phyloP scores from a whole-genome alignment of 2,888 invertebrate genomes.

The Melinopterus prodromus region DNA sequence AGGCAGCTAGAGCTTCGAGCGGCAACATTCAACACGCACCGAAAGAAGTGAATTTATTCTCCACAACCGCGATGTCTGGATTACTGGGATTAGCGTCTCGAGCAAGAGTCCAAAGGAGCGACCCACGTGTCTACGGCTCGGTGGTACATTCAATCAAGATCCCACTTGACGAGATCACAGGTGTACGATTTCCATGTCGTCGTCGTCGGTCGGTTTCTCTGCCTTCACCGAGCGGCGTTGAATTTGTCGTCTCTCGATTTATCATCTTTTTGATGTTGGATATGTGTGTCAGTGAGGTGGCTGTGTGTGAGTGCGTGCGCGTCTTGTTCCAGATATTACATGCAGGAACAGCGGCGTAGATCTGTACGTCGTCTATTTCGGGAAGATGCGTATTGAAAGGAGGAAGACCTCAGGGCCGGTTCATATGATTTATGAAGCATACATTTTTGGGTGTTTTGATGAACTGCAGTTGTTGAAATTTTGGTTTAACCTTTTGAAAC shows the following conservation, averaged over 20 bases:
- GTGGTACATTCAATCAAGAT: neutral
- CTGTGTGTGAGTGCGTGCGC: neutral
- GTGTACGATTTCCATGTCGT: constrained; percentile 13
- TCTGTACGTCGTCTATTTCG: no score
- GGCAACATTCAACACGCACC: no score
- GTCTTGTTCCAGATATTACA: constrained; percentile 30
- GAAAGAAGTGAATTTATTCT: neutral
- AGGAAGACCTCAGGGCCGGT: no score
- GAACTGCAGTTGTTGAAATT: no score
- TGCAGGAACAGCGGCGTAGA: constrained; percentile 16
- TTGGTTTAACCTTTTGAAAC: no score
- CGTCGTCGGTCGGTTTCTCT: constrained; percentile 7
- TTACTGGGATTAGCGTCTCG: neutral
- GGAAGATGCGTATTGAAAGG: no score
- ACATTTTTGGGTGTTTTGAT: no score
- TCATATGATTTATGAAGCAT: no score
- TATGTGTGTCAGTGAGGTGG: constrained; percentile 30
- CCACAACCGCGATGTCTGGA: neutral
- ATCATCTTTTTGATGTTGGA: constrained; percentile 37
- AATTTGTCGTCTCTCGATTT: constrained; percentile 36
- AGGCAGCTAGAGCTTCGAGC: neutral
- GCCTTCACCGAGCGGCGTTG: constrained; percentile 20
- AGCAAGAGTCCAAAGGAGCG: neutral
- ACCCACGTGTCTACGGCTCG: neutral
- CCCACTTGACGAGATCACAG: constrained; percentile 6